These are phyloP conservation scores for Isurus oxyrinchus DNA, from an alignment of 2,113 vertebrate species.

Conservation along the genomic window DNA sequence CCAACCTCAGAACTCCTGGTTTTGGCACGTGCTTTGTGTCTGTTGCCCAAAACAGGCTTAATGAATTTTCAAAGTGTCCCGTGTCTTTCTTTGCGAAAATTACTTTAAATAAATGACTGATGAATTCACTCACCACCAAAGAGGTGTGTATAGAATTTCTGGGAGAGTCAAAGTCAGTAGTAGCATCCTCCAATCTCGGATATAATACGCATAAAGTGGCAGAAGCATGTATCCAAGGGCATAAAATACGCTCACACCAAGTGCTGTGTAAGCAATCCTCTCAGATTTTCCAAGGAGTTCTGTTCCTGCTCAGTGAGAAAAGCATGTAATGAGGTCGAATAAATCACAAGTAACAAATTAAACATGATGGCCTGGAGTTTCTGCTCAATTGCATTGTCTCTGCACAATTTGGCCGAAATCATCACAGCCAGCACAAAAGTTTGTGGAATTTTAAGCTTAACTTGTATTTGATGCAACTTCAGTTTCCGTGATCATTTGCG, in stretches of 20 bases:
- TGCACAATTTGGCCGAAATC: background rate
- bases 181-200: slow-evolving; percentile 80
- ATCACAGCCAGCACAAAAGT: background rate
- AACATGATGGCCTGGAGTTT: background rate
- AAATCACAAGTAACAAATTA: background rate
- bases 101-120: background rate
- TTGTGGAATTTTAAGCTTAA: background rate
- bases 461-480: background rate
- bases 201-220: slow-evolving; percentile 69
- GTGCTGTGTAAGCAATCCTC: slow-evolving; percentile 69
- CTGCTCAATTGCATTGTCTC: background rate
- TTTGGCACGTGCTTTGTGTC: too few relatives aligned
- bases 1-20: too few relatives aligned
- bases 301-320: slow-evolving; percentile 57
- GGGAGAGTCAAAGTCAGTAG: slow-evolving; percentile 63
- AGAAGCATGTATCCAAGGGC: slow-evolving; percentile 77
- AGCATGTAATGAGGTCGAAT: too few relatives aligned
- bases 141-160: slow-evolving; percentile 55
- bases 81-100: background rate
- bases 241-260: slow-evolving; percentile 75
- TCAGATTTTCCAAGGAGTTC: slow-evolving; percentile 72
- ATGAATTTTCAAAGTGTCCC: background rate
- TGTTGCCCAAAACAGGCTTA: too few relatives aligned
- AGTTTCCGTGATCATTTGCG: too few relatives aligned
- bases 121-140: slow-evolving; percentile 80